A percentile compares a stretch with the other conserved stretches of the same genome.
phyloP scores from a whole-genome alignment of 2,797 vertebrate species.

The Phrynocephalus vlangalii region DNA sequence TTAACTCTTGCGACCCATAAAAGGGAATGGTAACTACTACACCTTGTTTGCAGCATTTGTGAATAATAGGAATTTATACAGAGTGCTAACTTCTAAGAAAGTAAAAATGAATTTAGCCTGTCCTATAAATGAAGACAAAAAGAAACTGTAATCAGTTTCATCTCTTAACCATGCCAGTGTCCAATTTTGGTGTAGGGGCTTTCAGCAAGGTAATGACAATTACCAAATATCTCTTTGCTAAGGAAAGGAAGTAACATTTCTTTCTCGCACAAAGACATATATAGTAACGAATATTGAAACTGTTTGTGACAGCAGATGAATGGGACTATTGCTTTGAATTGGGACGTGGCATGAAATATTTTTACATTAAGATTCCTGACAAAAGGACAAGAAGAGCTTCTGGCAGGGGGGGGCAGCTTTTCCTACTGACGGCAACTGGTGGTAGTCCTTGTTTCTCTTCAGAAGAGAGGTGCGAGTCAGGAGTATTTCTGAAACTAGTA shows the following conservation, averaged over 20 bases:
- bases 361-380: neutral
- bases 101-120: neutral
- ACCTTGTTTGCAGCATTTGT: conserved; percentile 7
- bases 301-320: neutral
- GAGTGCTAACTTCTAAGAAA: conserved; percentile 4
- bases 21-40: neutral
- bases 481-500: conserved; percentile 51
- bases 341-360: neutral
- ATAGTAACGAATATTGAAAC: neutral
- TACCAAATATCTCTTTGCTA: neutral
- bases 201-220: neutral
- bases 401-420: conserved; percentile 12
- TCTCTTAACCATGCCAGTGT: conserved; percentile 21
- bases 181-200: neutral
- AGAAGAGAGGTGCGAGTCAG: conserved; percentile 21
- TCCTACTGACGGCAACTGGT: conserved; percentile 8
- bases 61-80: conserved; percentile 23
- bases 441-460: conserved; percentile 49
- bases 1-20: neutral
- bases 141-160: neutral
- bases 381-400: neutral
- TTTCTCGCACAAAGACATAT: neutral
- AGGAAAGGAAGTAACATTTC: conserved; percentile 2
- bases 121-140: neutral
- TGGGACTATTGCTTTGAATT: conserved; percentile 30